Evolutionary conservation across 2,113 vertebrate genomes (phyloP).

Genomic region (Cercocebus atys): DNA sequence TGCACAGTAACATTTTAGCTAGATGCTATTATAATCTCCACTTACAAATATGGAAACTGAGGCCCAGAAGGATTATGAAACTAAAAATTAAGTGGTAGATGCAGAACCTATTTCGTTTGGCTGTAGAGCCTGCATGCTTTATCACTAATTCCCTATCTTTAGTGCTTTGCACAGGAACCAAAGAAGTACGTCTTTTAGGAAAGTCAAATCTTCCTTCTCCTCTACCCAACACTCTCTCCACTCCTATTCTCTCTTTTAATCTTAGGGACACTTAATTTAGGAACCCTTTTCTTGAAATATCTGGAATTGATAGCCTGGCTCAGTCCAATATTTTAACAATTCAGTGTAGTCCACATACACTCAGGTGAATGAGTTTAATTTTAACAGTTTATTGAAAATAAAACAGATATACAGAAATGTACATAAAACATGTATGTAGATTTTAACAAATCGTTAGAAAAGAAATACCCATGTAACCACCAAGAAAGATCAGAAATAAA

Average conservation of each 20-base stretch:
- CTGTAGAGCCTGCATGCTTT: neutral
- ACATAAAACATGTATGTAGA: neutral
- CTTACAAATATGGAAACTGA: neutral
- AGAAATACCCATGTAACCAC: neutral
- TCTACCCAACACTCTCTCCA: neutral
- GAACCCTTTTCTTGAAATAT: constrained; percentile 5
- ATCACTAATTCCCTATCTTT: neutral
- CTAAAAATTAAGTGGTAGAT: neutral
- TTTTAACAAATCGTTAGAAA: neutral
- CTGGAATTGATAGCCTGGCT: neutral
- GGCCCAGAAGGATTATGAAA: neutral
- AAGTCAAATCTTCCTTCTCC: neutral
- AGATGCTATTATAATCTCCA: neutral
- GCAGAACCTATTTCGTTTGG: neutral
- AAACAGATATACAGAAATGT: neutral
- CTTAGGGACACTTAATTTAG: neutral
- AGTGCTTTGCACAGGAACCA: neutral
- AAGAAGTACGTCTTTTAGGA: neutral
- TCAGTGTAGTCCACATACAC: neutral
- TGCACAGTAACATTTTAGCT: neutral
- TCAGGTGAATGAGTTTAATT: neutral
- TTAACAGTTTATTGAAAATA: neutral
- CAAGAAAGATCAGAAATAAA: neutral
- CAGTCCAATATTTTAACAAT: neutral
- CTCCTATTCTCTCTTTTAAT: neutral